Evolutionary conservation across 2,888 invertebrate species (phyloP), one percentile per base, ranked within the genome.

Genomic region (Coecobrya sp.): DNA sequence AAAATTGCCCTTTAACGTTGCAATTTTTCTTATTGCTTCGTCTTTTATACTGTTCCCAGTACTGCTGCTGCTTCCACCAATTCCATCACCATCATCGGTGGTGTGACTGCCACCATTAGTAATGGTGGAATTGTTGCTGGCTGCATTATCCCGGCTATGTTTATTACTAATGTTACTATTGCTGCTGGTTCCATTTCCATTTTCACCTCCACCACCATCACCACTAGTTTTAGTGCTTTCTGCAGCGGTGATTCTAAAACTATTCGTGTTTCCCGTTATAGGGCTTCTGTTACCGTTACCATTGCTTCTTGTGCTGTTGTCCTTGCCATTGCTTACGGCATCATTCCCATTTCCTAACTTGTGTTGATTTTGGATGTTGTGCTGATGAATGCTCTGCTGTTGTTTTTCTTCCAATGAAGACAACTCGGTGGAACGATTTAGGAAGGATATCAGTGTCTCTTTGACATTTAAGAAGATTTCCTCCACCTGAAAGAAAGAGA

Each of bases 401-500:
- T 30, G 45, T 19, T 55, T 30, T 10, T 81, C 30, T 11, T 25
- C 0, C 16, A 49, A 55, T 25, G 89, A n/a, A 36, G 85, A 52
- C 42, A 86, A 86, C 19, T 85, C 90, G 19, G 85, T 84, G 36
- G 94, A 94, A 62, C 93, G 93, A 87, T 93, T 93, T 27, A 94
- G 86, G 70, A 93, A 94, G 16, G 68, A 70, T 65, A 94, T 89
- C 55, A 96, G 95, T 11, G 96, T 96, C 89, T 95, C 95, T 94
- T 96, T 96, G 93, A 96, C 95, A 65, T 95, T 95, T 84, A 95
- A 95, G 94, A 96, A 96, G 94, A 96, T 95, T 52, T 94, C 93
- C 85, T 94, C 94, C 55, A 94, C 93, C 95, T 95, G 22, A 16
- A 36, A 45, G 42, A n/a, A 82, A 65, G 22, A 65, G 73, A 45